phyloP scores from a whole-genome alignment of 2,113 vertebrate genomes.

The Triplophysa siluroides region DNA sequence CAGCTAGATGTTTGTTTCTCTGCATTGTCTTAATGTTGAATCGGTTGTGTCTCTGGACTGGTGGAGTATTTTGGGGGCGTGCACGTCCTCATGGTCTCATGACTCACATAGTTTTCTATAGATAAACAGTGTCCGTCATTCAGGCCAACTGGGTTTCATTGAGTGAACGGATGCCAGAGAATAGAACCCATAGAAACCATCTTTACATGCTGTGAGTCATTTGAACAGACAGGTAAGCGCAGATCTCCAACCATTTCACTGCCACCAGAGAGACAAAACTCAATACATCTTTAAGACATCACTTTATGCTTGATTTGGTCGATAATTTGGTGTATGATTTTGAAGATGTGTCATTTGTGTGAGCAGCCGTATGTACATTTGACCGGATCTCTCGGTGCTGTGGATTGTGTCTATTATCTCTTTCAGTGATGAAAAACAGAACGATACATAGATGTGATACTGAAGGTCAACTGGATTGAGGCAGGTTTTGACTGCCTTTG shows the following conservation, averaged over 20 bases:
- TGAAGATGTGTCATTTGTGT: background rate
- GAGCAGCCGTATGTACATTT: background rate
- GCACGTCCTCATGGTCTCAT: background rate
- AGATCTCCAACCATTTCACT: background rate
- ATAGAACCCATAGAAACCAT: background rate
- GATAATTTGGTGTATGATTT: background rate
- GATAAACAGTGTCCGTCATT: background rate
- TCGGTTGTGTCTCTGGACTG: slow-evolving; percentile 5
- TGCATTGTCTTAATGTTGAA: background rate
- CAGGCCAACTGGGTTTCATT: background rate
- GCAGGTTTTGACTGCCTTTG: too few relatives aligned
- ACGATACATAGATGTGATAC: too few relatives aligned
- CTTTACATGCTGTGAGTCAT: background rate
- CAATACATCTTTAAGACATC: background rate
- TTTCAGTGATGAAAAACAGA: too few relatives aligned
- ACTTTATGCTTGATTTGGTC: background rate
- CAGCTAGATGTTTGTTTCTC: too few relatives aligned
- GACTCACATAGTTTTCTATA: slow-evolving; percentile 36
- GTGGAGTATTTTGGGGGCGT: slow-evolving; percentile 16
- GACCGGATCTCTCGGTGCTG: background rate
- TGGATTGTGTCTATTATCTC: too few relatives aligned
- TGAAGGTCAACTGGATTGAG: too few relatives aligned
- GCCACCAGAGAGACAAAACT: background rate
- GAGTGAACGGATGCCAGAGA: slow-evolving; percentile 28
- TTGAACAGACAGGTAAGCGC: slow-evolving; percentile 10